A percentile compares a stretch with the other conserved stretches of the same genome.
Conservation (phyloP, 2,797 vertebrate genomes). For the Zenarchopterus dispar region DNA sequence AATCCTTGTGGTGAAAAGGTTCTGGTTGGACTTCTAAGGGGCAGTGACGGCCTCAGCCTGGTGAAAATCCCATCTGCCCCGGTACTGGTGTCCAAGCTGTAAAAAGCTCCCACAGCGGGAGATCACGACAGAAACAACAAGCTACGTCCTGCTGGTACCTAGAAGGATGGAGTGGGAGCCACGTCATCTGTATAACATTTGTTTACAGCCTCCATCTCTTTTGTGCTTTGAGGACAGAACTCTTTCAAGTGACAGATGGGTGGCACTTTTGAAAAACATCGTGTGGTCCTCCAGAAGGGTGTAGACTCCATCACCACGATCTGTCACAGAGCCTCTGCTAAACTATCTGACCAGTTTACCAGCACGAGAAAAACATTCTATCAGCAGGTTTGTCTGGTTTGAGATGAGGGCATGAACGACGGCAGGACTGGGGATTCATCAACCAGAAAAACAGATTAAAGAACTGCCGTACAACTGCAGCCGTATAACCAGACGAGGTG, state of each 20-base stretch:
- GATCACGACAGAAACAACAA: conserved; percentile 57
- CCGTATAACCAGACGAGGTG: no score
- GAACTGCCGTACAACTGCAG: no score
- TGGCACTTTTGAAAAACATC: conserved; percentile 74
- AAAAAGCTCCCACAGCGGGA: conserved; percentile 58
- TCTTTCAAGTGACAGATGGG: conserved; percentile 84
- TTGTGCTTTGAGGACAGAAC: conserved; percentile 64
- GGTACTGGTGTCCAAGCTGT: conserved; percentile 37
- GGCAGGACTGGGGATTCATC: no score
- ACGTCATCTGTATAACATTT: conserved; percentile 66
- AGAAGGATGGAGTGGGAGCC: no score
- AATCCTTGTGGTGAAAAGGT: neutral
- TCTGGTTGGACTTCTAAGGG: neutral
- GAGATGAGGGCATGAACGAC: no score
- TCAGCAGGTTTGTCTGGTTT: no score
- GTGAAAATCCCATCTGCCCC: conserved; percentile 59
- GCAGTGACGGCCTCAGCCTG: conserved; percentile 31
- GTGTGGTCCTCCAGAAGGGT: conserved; percentile 62
- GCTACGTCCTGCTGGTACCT: conserved; percentile 55
- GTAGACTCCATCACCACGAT: neutral
- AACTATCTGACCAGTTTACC: no score
- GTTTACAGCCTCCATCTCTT: conserved; percentile 66
- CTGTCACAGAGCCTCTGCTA: no score
- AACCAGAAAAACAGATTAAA: no score
- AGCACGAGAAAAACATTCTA: no score